Percentiles rank a stretch among this genome's conserved stretches.
Evolutionary conservation across 2,113 vertebrate genomes (phyloP).

Genomic region (Perca fluviatilis): DNA sequence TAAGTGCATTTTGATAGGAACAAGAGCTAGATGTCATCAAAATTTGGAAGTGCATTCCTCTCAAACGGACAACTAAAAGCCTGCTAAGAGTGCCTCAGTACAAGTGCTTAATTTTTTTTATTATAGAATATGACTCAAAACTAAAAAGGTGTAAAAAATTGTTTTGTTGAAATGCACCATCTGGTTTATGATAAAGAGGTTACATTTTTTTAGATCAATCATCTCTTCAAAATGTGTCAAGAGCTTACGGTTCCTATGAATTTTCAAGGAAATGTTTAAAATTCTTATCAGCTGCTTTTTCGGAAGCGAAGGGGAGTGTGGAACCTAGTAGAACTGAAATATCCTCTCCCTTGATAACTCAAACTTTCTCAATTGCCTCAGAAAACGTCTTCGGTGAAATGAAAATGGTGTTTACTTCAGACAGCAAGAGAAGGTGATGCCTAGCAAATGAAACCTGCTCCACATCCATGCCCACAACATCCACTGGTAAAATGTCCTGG

Average conservation of each 20-base stretch:
- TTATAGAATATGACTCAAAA: not conserved
- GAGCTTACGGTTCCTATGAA: not conserved
- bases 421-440: not conserved
- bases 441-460: not conserved
- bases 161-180: not conserved
- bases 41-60: not conserved
- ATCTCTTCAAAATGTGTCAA: not conserved
- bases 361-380: slow-evolving; percentile 2
- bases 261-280: not conserved
- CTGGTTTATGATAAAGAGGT: not conserved
- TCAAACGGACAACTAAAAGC: not conserved
- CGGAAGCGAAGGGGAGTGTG: not conserved
- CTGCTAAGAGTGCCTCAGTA: not conserved
- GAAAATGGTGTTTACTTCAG: not conserved
- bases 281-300: not conserved
- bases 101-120: not conserved
- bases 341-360: not conserved
- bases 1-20: not conserved
- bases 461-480: not conserved
- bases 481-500: not conserved
- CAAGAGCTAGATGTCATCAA: not conserved
- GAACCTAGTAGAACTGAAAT: not conserved
- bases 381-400: slow-evolving; percentile 11
- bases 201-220: not conserved
- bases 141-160: not conserved